Base-by-base conservation (phyloP, 2,797 vertebrate species). In the Melanotaenia trifasciata region DNA sequence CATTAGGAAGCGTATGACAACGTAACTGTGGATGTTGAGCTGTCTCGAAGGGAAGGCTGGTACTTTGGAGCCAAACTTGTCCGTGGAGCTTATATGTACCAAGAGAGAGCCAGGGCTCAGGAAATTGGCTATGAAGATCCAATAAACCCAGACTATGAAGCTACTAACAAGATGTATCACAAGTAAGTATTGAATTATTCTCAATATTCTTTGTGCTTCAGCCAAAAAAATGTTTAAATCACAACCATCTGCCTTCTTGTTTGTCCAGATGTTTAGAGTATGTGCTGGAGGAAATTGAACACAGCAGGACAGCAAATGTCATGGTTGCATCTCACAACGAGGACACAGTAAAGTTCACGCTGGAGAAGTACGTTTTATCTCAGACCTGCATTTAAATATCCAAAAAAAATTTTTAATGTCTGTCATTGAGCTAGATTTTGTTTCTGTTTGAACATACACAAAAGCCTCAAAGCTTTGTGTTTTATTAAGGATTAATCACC, bases 291-390 rank as follows among this genome's bases (percentile, higher is more conserved):
- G 96, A 99, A 87, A 96, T 98, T 53, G 93, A 93, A 26, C 93
- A 84, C 79, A 94, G 73, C n/a, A 38, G 84, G 43, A 96, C 91
- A 79, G 95, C 96, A 18, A 95, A 88, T 0, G 83, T 99, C 67
- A 99, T 99, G 98, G 98, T 99, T 51, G 98, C 98, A 0, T 95
- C 96, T 8, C 97, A 99, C 95, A 99, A 98, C 0, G 95, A 98
- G 78, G 95, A 97, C 84, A 96, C 96, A 0, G 94, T 99, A 61
- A 94, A 94, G 85, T 97, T 96, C 77, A 96, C 96, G 0, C 80
- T 99, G 0, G 64, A 80, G 74, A 96, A 93, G 96, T 96, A 90
- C 0, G 89, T 76, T 43, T 51, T 61, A 9, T 51, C 30, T 67
- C 4, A 20, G 9, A 12, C 28, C 1, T 43, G 22, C 7, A 4